A percentile compares a stretch with the other conserved stretches of the same genome.
Evolutionary conservation across 2,113 vertebrate species (phyloP).

Genomic region (Prionailurus bengalensis): DNA sequence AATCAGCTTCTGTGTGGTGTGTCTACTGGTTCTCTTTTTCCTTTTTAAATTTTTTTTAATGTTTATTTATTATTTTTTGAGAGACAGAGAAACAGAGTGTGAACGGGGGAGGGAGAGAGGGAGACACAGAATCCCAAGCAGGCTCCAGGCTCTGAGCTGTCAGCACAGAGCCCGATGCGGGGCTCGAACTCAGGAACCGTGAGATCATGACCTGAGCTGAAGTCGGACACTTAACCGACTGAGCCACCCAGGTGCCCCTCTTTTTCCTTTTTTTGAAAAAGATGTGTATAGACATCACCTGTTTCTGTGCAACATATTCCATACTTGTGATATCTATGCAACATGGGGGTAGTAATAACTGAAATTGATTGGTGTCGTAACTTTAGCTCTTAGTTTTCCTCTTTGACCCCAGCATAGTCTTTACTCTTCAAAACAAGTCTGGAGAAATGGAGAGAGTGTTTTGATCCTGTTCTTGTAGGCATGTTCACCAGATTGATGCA

Average conservation of each 20-base stretch:
- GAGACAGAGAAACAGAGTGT: no score
- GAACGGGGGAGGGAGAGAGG: no score
- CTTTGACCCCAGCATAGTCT: not conserved
- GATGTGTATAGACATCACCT: not conserved
- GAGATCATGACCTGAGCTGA: no score
- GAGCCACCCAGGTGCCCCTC: no score
- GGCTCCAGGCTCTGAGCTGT: no score
- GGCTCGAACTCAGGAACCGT: no score
- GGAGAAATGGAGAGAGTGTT: not conserved
- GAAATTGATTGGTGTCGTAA: not conserved
- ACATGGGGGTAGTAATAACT: not conserved
- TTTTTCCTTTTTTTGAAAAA: not conserved
- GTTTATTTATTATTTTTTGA: no score
- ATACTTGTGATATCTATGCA: not conserved
- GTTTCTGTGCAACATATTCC: not conserved
- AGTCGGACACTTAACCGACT: no score
- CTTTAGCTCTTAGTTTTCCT: not conserved
- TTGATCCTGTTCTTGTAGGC: constrained; percentile 84
- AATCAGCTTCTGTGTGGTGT: not conserved
- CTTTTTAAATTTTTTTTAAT: not conserved
- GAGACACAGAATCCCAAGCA: no score
- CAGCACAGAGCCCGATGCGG: no score
- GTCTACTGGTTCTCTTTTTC: not conserved
- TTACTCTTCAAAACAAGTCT: not conserved
- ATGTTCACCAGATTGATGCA: constrained; percentile 97